Base-by-base conservation (phyloP, 2,888 invertebrate species). In the Cacoxenus indagator region DNA sequence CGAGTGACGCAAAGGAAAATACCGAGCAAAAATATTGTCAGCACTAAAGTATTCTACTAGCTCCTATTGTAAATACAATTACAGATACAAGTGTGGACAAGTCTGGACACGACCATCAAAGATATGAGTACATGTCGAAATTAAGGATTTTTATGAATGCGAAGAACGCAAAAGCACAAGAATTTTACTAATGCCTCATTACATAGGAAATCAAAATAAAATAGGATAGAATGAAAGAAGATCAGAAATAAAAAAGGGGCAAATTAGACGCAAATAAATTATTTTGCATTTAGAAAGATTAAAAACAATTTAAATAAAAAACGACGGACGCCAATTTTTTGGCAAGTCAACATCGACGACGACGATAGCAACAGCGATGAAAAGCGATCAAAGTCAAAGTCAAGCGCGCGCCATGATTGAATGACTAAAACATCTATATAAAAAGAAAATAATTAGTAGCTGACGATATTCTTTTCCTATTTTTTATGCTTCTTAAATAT, bases 321-420 rank as follows among this genome's bases (percentile, higher is more conserved):
- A 6, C 37, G 37, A 14, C 37, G 17, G 27, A 24, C 14, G 51
- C 11, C 3, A 27, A 27, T 11, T 55, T 55, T 55, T 55, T 27
- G 55, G 51, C 51, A 51, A 51, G 9, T 22, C 51, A 22, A 48
- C 48, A 48, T 1, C 31, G 31, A 6, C 31, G 31, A 31, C 31
- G 31, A 31, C 31, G 31, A 37, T 14, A 14, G 14, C 37, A 37
- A 37, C 37, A 14, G 14, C 2, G 37, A 37, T 37, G 37, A n/a
- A n/a, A n/a, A n/a, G n/a, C n/a, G n/a, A 37, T 37, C 22, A 51
- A 19, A 51, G 51, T 51, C 51, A 51, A 51, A 51, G 51, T 51
- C 51, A 51, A 51, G 51, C 22, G 51, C 22, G 51, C 51, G 51
- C 9, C 51, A 19, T 37, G 9, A 14, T 11, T 14, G 37, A 22